A percentile compares a stretch with the other conserved stretches of the same genome.
Conservation (phyloP, 2,888 invertebrate species). For the Synanthedon tipuliformis region DNA sequence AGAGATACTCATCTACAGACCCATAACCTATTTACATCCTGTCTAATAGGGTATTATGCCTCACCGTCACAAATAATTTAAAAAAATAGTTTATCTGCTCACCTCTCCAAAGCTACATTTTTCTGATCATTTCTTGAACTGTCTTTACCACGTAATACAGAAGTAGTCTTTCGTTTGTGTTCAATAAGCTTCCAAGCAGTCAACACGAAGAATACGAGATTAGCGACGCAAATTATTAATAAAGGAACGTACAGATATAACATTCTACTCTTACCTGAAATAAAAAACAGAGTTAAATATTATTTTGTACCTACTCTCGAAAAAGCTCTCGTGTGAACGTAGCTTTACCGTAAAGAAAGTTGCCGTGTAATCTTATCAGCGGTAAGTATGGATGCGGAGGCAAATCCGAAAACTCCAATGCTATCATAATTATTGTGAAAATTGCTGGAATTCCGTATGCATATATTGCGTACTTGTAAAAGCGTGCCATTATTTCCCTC, state of each 20-base stretch:
- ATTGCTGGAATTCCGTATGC: slow-evolving; percentile 46
- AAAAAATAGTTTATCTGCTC: neutral
- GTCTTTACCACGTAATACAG: slow-evolving; percentile 42
- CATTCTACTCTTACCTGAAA: slow-evolving; percentile 43
- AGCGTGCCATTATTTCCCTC: slow-evolving; percentile 18
- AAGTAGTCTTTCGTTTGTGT: slow-evolving; percentile 40
- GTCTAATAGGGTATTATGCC: too few relatives aligned
- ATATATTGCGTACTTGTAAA: slow-evolving; percentile 40
- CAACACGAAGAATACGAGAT: slow-evolving; percentile 45
- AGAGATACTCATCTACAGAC: too few relatives aligned
- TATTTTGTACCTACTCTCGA: too few relatives aligned
- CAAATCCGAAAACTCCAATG: slow-evolving; percentile 42
- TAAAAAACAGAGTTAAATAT: neutral
- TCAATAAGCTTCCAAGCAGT: slow-evolving; percentile 47
- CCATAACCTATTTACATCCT: too few relatives aligned
- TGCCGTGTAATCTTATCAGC: slow-evolving; percentile 35
- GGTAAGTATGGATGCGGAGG: slow-evolving; percentile 33
- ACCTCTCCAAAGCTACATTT: slow-evolving; percentile 13
- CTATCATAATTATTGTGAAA: slow-evolving; percentile 34
- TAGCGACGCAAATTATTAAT: slow-evolving; percentile 39
- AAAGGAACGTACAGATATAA: slow-evolving; percentile 54
- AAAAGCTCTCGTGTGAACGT: too few relatives aligned
- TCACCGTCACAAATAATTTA: too few relatives aligned
- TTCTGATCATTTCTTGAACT: slow-evolving; percentile 48
- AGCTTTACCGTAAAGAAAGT: slow-evolving; percentile 40